These are phyloP conservation scores for Troglohyphantes excavatus DNA, from an alignment of 2,888 invertebrate species.

Conservation along the genomic window DNA sequence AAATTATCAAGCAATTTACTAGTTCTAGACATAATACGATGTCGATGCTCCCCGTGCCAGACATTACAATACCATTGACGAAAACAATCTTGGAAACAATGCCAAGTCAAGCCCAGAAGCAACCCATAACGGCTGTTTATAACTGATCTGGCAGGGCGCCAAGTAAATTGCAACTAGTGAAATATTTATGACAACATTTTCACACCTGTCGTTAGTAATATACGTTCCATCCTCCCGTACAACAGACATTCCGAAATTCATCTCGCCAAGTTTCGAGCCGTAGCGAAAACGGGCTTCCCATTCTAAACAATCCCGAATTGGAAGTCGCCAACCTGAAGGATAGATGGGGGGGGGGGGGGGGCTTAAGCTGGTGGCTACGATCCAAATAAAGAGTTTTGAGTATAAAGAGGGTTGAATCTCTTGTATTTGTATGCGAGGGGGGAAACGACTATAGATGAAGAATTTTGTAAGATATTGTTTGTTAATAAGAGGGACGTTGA, in stretches of 20 bases:
- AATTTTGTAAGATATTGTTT: too few relatives aligned
- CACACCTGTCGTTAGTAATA: constrained; percentile 42
- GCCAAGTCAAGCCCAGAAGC: background rate
- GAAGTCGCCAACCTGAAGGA: background rate
- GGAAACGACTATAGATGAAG: too few relatives aligned
- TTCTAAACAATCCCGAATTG: background rate
- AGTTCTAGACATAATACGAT: too few relatives aligned
- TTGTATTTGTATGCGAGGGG: too few relatives aligned
- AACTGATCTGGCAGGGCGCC: constrained; percentile 17
- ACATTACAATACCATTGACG: too few relatives aligned
- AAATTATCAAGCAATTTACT: too few relatives aligned
- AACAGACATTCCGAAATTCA: constrained; percentile 15
- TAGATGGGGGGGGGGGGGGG: too few relatives aligned
- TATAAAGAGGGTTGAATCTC: background rate
- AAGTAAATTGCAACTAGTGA: constrained; percentile 43
- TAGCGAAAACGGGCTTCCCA: background rate
- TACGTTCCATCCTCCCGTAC: background rate
- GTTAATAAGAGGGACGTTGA: too few relatives aligned
- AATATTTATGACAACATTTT: constrained; percentile 45
- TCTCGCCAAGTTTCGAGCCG: background rate
- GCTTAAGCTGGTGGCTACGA: background rate
- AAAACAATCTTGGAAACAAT: background rate
- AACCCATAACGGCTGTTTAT: background rate
- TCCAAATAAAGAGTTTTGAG: background rate
- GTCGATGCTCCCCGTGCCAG: too few relatives aligned